These are phyloP conservation scores for Anas georgica DNA, from an alignment of 2,797 vertebrate genomes.

Conservation along the genomic window DNA sequence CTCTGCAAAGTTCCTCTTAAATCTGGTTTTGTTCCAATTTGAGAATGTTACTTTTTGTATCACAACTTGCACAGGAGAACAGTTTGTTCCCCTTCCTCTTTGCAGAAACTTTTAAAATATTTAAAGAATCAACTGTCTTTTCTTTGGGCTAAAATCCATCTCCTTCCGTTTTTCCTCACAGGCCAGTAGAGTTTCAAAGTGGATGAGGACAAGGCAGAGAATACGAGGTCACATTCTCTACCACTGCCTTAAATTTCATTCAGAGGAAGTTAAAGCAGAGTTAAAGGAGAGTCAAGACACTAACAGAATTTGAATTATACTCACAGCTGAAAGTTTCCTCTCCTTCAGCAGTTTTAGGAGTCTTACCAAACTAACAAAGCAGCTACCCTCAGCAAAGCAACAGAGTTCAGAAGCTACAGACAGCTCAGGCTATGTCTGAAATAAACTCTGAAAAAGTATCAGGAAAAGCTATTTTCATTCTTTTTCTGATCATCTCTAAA, in stretches of 20 bases:
- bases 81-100: background rate
- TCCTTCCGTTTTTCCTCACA: background rate
- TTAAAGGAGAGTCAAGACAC: background rate
- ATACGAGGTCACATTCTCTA: background rate
- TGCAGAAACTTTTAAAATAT: background rate
- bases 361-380: background rate
- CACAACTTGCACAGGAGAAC: background rate
- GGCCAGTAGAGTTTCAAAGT: background rate
- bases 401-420: background rate
- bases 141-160: background rate
- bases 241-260: background rate
- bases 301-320: background rate
- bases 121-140: background rate
- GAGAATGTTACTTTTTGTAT: background rate
- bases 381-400: background rate
- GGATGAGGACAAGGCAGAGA: background rate
- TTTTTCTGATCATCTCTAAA: background rate
- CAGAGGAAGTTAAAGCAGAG: background rate
- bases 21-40: conserved; percentile 10
- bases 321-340: background rate
- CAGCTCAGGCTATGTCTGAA: background rate
- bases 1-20: conserved; percentile 1
- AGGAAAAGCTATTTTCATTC: background rate
- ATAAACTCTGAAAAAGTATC: background rate
- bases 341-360: background rate